These are phyloP conservation scores for Sylvietta virens DNA, from an alignment of 2,113 vertebrate genomes.

Conservation along the genomic window DNA sequence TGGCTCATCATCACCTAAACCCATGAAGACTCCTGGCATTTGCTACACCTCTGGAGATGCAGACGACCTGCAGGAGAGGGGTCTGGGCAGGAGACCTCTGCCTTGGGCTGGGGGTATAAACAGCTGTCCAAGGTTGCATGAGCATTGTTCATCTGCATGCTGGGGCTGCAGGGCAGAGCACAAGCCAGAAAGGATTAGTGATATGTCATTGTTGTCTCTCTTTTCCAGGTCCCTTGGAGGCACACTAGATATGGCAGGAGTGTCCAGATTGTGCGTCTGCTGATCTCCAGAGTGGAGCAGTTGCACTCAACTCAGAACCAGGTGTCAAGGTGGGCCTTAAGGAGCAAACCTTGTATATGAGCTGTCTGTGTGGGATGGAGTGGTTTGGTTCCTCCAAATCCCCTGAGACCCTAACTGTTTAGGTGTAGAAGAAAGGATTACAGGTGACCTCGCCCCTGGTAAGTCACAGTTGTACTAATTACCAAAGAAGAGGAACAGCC, in stretches of 20 bases:
- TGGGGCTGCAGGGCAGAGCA: neutral
- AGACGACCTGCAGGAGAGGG: neutral
- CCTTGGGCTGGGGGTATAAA: neutral
- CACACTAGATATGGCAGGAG: neutral
- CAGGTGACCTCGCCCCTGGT: neutral
- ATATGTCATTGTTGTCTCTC: neutral
- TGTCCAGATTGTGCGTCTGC: neutral
- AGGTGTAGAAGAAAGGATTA: neutral
- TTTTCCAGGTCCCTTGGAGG: neutral
- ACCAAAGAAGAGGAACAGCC: neutral
- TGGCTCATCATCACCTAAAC: neutral
- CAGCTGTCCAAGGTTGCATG: neutral
- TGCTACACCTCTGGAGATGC: neutral
- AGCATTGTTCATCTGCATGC: accelerated
- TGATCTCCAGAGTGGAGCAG: neutral
- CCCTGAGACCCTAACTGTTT: neutral
- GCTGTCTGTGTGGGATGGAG: neutral
- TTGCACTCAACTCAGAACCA: neutral
- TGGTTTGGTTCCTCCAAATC: neutral
- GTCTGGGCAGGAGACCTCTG: neutral
- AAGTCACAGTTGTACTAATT: neutral
- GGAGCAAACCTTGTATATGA: neutral
- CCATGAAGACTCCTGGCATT: neutral
- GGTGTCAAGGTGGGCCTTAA: neutral
- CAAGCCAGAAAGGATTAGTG: neutral